Base-by-base conservation (phyloP, 2,797 vertebrate genomes). In the Onychomys arenicola region DNA sequence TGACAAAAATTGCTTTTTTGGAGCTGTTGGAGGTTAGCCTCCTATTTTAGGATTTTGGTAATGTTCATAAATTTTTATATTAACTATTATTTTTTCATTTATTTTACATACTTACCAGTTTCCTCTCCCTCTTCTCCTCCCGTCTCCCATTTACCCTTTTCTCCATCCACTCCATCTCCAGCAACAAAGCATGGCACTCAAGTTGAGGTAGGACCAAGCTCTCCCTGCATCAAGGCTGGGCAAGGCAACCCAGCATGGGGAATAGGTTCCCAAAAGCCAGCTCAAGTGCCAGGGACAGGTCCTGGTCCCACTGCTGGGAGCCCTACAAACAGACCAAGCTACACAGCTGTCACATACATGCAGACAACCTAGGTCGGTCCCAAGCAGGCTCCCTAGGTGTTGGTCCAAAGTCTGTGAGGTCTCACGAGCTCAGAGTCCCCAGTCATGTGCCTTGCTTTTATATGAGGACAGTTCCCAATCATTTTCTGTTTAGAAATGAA, bases 401-500 rank as follows among this genome's bases (percentile, higher is more conserved):
- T 73, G 71, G 21, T 23, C 10, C 71, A 40, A 37, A 25, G 37
- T 25, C 23, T 4, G 37, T 23, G n/a, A 40, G 71, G 21, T 73
- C 37, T 21, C 4, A 12, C 2, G 4, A 25, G 69, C 37, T 40
- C 69, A 23, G 57, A 59, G n/a, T 37, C 9, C 32, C 71, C 1
- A 2, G 21, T 40, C 10, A 25, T 25, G 40, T 25, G 10, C 8
- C 71, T 10, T 25, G 37, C 69, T 84, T 34, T 65, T 65, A 46
- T 78, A 19, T 49, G 19, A 85, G 37, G 82, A 43, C 82, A 12
- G 2, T 29, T 19, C 10, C 32, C 49, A 81, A 16, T 92, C 76
- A 89, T 25, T 83, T 69, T 89, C 46, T 88, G 40, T 93, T 46
- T 10, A 88, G 65, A 90, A 91, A 94, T 78, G 32, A 90, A 91